A percentile compares a stretch with the other conserved stretches of the same genome.
Conservation (phyloP, 1,140 invertebrate species). For the Pogonomyrmex californicus region DNA sequence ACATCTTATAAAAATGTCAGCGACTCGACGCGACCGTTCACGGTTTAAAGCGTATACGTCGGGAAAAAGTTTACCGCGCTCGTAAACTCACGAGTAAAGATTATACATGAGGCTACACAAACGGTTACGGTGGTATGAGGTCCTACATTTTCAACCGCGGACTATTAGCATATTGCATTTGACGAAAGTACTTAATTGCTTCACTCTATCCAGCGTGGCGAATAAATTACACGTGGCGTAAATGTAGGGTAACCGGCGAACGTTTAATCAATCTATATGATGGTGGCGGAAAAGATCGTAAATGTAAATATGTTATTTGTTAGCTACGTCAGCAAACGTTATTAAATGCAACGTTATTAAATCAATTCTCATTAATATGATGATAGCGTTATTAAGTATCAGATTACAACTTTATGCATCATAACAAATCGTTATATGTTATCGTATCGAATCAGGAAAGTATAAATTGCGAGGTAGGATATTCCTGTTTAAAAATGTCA, state of each 20-base stretch:
- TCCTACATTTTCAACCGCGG: slow-evolving; percentile 46
- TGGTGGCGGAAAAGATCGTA: slow-evolving; percentile 8
- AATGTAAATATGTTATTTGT: slow-evolving; percentile 53
- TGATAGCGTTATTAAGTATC: slow-evolving; percentile 14
- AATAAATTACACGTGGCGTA: slow-evolving; percentile 53
- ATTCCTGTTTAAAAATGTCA: not conserved
- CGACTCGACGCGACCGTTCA: slow-evolving; percentile 7
- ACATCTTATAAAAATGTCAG: slow-evolving; percentile 56
- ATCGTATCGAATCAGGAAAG: not conserved
- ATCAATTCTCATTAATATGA: slow-evolving; percentile 41
- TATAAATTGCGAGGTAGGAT: not conserved
- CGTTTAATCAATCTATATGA: slow-evolving; percentile 44
- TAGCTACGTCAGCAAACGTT: not conserved
- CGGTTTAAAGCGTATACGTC: slow-evolving; percentile 30
- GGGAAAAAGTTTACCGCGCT: slow-evolving; percentile 45
- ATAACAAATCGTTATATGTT: not conserved
- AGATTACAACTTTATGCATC: slow-evolving; percentile 28
- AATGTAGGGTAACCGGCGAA: slow-evolving; percentile 12
- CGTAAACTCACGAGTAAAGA: slow-evolving; percentile 34
- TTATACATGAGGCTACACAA: slow-evolving; percentile 46
- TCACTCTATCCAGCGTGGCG: slow-evolving; percentile 33
- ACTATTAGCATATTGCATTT: slow-evolving; percentile 61
- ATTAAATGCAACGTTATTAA: slow-evolving; percentile 36
- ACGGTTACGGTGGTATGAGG: slow-evolving; percentile 19
- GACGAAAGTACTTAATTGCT: slow-evolving; percentile 57